Percentiles rank a stretch among this genome's conserved stretches.
phyloP scores from a whole-genome alignment of 2,113 vertebrate genomes.

The Dipodomys ordii region DNA sequence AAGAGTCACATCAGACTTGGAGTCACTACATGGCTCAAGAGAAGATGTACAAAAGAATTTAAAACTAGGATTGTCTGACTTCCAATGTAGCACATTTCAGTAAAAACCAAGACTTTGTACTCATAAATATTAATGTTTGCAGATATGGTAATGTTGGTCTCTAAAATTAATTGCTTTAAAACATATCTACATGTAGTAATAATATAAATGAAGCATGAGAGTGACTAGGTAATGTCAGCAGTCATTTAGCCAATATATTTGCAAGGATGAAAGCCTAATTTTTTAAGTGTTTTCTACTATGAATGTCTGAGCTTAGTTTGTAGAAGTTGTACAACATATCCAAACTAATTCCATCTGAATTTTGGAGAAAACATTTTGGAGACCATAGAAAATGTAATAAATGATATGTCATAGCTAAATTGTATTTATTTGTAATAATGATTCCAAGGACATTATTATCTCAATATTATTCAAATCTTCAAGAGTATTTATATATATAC shows the following conservation, averaged over 20 bases:
- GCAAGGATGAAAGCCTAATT: fast-evolving
- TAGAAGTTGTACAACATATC: neutral
- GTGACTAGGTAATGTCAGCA: neutral
- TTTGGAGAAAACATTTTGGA: too few species aligned
- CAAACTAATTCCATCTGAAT: neutral
- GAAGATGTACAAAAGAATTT: neutral
- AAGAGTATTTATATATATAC: neutral
- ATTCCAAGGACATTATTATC: neutral
- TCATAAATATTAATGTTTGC: too few species aligned
- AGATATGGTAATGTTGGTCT: neutral
- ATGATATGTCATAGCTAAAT: too few species aligned
- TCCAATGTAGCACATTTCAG: neutral
- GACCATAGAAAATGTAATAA: too few species aligned
- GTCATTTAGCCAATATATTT: fast-evolving
- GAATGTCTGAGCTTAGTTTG: neutral
- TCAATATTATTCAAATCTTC: neutral
- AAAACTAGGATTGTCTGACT: neutral
- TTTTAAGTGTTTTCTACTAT: neutral
- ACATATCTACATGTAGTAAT: neutral
- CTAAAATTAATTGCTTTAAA: neutral
- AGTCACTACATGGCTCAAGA: neutral
- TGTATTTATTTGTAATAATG: neutral
- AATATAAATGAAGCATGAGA: neutral
- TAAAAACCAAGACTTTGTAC: neutral
- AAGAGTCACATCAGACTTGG: neutral